phyloP scores from a whole-genome alignment of 2,888 invertebrate species.

The Bimastos eiseni region DNA sequence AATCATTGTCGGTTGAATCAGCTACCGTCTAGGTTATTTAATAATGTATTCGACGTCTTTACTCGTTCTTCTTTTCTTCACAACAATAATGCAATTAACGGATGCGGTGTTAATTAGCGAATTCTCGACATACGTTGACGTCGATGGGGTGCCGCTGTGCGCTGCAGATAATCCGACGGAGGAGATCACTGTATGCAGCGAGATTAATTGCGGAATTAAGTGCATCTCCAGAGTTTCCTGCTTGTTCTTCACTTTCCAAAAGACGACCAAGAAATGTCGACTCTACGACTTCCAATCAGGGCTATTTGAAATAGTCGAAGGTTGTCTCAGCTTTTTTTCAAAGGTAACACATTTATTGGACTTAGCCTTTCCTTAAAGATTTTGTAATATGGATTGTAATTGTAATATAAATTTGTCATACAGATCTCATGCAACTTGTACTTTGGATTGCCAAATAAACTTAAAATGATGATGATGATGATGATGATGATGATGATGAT shows the following conservation, averaged over 20 bases:
- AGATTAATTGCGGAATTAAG: background rate
- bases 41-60: background rate
- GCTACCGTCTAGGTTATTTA: background rate
- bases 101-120: background rate
- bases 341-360: background rate
- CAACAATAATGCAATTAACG: background rate
- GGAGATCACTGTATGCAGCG: background rate
- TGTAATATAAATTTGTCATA: too few relatives aligned
- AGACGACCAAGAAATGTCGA: background rate
- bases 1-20: background rate
- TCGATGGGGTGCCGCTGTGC: background rate
- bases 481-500: too few relatives aligned
- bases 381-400: too few relatives aligned
- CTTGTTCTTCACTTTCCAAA: conserved; percentile 13
- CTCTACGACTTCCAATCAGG: background rate
- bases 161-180: background rate
- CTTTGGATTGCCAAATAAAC: too few relatives aligned
- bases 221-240: background rate
- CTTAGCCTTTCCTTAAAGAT: too few relatives aligned
- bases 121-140: background rate
- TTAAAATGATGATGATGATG: too few relatives aligned
- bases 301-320: background rate
- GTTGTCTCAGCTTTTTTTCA: background rate
- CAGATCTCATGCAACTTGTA: too few relatives aligned
- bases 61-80: background rate